Conservation (phyloP, 1,140 invertebrate species). For the Drosophila obscura region DNA sequence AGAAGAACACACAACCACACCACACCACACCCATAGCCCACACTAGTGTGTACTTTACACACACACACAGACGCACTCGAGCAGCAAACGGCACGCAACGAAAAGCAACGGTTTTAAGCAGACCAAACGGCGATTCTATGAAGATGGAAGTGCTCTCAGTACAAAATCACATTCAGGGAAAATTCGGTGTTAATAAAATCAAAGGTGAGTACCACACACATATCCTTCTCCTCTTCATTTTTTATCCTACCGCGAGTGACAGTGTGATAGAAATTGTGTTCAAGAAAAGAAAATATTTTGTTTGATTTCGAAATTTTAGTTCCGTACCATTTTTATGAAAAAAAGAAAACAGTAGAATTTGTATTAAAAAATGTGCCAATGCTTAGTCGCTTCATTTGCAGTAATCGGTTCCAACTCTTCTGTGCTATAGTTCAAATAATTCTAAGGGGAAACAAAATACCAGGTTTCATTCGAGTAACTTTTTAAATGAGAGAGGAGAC, state of each 20-base stretch:
- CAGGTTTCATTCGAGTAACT: too few species aligned
- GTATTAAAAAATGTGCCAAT: too few species aligned
- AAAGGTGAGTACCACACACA: slow-evolving; percentile 72
- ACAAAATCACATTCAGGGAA: slow-evolving; percentile 84
- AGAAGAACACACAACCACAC: slow-evolving; percentile 32
- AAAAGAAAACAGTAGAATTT: too few species aligned
- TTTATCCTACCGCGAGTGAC: not conserved
- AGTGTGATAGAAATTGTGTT: not conserved
- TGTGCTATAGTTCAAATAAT: not conserved
- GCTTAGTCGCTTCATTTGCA: not conserved
- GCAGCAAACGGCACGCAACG: slow-evolving; percentile 38
- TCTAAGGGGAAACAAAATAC: too few species aligned
- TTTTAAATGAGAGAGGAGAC: too few species aligned
- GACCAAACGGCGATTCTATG: slow-evolving; percentile 55
- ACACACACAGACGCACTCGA: slow-evolving; percentile 37
- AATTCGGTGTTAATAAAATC: slow-evolving; percentile 84
- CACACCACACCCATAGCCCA: not conserved
- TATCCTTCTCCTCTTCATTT: not conserved
- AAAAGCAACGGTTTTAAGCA: slow-evolving; percentile 35
- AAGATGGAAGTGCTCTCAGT: slow-evolving; percentile 84
- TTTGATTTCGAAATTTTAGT: too few species aligned
- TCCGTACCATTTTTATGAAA: too few species aligned
- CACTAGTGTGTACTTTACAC: slow-evolving; percentile 14
- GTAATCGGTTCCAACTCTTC: not conserved
- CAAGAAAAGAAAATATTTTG: too few species aligned